Conservation (phyloP, 2,797 vertebrate species). For the Sciaenops ocellatus region DNA sequence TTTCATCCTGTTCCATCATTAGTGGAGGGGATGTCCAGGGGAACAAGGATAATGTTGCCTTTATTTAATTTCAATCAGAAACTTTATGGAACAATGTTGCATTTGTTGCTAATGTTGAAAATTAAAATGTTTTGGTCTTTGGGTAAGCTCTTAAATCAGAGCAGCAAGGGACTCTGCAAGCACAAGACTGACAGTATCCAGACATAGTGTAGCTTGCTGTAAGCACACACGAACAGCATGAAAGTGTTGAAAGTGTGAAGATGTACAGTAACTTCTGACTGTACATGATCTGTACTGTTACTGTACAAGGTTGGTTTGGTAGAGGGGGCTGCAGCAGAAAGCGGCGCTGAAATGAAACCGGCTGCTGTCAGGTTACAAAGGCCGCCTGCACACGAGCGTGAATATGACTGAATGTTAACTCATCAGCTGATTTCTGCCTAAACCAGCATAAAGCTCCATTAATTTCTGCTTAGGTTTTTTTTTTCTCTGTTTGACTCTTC, state of each 20-base stretch:
- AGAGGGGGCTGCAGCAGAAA: constrained; percentile 4
- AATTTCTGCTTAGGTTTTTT: neutral
- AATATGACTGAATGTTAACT: constrained; percentile 17
- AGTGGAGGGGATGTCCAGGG: neutral
- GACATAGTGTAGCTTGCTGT: constrained; percentile 15
- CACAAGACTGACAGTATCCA: constrained; percentile 18
- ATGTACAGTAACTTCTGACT: constrained; percentile 1
- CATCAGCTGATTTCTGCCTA: neutral
- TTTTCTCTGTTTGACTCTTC: neutral
- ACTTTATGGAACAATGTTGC: neutral
- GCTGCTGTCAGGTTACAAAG: neutral
- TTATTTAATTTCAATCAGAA: constrained; percentile 3
- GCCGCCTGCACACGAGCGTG: constrained; percentile 8
- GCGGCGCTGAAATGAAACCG: neutral
- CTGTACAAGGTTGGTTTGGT: constrained; percentile 10
- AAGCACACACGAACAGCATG: constrained; percentile 25
- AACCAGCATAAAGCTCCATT: neutral
- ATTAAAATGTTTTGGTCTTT: neutral
- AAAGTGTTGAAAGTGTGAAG: constrained; percentile 29
- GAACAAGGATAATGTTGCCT: neutral
- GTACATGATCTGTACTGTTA: no score
- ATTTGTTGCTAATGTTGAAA: constrained; percentile 15
- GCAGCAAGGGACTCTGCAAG: constrained; percentile 5
- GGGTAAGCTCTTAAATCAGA: constrained; percentile 2
- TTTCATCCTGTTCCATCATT: neutral